phyloP scores from a whole-genome alignment of 2,888 invertebrate species.

The Limnephilus auricula region DNA sequence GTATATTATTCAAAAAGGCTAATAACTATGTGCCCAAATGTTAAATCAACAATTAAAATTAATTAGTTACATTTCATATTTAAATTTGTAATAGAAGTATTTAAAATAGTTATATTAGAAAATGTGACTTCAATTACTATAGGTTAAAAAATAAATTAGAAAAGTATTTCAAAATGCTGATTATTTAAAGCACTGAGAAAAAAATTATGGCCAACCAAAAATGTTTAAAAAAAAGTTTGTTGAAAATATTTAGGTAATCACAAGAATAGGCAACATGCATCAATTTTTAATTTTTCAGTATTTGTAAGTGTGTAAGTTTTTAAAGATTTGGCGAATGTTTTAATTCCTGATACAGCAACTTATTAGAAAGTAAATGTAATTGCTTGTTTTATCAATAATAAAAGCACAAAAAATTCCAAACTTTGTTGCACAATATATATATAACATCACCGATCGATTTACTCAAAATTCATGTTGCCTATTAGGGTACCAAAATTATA shows the following conservation, averaged over 20 bases:
- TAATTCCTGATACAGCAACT: not conserved
- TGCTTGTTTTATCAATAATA: not conserved
- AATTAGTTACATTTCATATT: slow-evolving; percentile 4
- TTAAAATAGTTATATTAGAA: slow-evolving; percentile 2
- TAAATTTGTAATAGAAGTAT: slow-evolving; percentile 30
- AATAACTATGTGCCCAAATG: slow-evolving; percentile 24
- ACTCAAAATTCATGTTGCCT: not conserved
- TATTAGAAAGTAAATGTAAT: not conserved
- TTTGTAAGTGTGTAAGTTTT: not conserved
- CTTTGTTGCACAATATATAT: too few species aligned
- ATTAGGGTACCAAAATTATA: not conserved
- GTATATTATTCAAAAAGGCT: slow-evolving; percentile 27
- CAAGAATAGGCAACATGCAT: too few species aligned
- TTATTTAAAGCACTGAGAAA: not conserved
- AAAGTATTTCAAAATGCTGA: too few species aligned
- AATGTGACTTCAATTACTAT: not conserved
- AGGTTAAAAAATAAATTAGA: too few species aligned
- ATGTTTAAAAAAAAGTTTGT: not conserved
- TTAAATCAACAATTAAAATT: slow-evolving; percentile 32
- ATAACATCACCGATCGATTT: too few species aligned
- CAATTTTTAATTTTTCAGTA: too few species aligned
- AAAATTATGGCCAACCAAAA: not conserved
- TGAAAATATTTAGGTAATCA: not conserved
- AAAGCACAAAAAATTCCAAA: too few species aligned
- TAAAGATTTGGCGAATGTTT: not conserved